Percentiles rank a stretch among this genome's conserved stretches.
These are phyloP conservation scores for Chlamydotis undulata DNA, from an alignment of 2,113 vertebrate species.

Conservation along the genomic window DNA sequence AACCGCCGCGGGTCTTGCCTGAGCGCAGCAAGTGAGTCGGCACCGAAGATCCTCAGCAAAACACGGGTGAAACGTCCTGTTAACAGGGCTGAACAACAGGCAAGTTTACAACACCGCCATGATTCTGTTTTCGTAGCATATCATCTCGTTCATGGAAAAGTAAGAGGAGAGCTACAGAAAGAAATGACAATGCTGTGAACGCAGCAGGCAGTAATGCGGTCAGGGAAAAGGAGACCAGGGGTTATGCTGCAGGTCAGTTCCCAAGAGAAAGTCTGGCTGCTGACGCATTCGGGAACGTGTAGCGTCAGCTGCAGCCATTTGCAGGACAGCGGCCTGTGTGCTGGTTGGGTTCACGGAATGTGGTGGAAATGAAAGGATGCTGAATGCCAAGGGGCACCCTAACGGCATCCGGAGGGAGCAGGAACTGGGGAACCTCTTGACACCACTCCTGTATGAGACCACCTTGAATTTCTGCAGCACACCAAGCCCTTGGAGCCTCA, in stretches of 20 bases:
- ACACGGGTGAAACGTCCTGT: background rate
- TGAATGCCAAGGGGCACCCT: background rate
- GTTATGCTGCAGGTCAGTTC: background rate
- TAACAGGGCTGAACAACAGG: conserved; percentile 40
- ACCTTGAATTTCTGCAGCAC: background rate
- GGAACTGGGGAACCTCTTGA: background rate
- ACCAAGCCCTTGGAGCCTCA: background rate
- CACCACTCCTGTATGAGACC: background rate
- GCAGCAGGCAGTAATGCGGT: background rate
- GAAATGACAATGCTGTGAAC: background rate
- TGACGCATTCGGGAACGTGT: background rate
- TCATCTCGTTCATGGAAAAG: conserved; percentile 44
- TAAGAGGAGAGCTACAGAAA: background rate
- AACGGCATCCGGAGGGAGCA: background rate
- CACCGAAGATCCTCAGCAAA: background rate
- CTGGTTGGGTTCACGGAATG: background rate
- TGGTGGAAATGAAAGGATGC: background rate
- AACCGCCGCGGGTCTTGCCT: background rate
- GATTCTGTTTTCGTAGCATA: conserved; percentile 53
- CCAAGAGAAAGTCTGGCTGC: background rate
- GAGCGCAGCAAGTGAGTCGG: background rate
- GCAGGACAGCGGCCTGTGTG: background rate
- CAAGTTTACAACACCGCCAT: conserved; percentile 37
- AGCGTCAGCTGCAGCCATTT: background rate
- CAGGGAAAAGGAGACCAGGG: background rate